Conservation (phyloP, 2,797 vertebrate species). For the Coccyzus lansbergi region DNA sequence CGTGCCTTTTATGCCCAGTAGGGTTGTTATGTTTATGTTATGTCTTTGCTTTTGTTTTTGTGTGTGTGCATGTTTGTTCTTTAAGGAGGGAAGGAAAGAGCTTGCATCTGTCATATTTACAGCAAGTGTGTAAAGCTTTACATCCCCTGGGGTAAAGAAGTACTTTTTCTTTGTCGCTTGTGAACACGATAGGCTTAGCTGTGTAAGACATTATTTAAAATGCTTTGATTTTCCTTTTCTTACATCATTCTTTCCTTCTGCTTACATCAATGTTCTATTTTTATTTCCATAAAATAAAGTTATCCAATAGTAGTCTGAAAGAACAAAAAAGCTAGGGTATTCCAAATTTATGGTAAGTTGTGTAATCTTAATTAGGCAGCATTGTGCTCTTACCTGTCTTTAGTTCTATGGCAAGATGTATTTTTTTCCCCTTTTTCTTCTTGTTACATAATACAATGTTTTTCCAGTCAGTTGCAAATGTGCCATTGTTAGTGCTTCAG, state of each 20-base stretch:
- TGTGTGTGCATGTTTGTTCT: fast-evolving
- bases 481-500: not conserved
- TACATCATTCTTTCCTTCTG: too few species aligned
- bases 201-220: not conserved
- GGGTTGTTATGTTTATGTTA: not conserved
- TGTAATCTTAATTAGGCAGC: not conserved
- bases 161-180: not conserved
- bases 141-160: not conserved
- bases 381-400: not conserved
- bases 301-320: not conserved
- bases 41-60: not conserved
- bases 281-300: not conserved
- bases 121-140: not conserved
- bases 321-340: not conserved
- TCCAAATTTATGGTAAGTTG: not conserved
- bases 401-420: not conserved
- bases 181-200: not conserved
- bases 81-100: not conserved
- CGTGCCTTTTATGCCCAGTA: not conserved
- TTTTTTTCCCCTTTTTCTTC: not conserved
- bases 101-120: not conserved
- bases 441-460: not conserved
- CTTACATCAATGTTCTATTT: not conserved
- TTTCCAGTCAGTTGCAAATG: not conserved
- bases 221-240: not conserved